These are phyloP conservation scores for Enteromius fasciolatus DNA, from an alignment of 2,797 vertebrate species.

Conservation along the genomic window DNA sequence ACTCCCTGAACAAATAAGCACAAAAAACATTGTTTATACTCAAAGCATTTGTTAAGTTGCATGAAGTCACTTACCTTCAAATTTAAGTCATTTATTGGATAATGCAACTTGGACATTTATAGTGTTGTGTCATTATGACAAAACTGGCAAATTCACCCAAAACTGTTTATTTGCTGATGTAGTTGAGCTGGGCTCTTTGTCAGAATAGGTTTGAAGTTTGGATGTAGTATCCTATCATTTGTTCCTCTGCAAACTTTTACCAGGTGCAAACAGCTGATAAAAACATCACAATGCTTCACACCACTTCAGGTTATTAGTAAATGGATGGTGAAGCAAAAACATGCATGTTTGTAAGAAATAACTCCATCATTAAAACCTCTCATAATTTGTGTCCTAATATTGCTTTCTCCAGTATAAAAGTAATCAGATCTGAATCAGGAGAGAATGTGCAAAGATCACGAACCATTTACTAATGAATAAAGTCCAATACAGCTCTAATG, in stretches of 20 bases:
- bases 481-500: background rate
- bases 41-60: background rate
- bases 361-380: background rate
- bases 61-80: background rate
- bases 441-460: background rate
- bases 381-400: background rate
- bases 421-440: background rate
- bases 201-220: background rate
- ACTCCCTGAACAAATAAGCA: constrained; percentile 82
- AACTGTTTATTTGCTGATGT: too few species aligned
- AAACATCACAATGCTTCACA: background rate
- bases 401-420: background rate
- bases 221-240: background rate
- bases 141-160: background rate
- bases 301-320: background rate
- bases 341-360: background rate
- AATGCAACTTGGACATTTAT: background rate
- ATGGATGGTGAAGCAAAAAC: background rate
- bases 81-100: background rate
- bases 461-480: background rate
- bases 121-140: background rate
- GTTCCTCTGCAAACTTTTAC: background rate
- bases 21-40: constrained; percentile 46
- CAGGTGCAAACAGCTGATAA: background rate
- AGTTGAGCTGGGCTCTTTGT: background rate